Evolutionary conservation across 2,113 vertebrate genomes (phyloP).

Genomic region (Cyphomyrus plagiostoma): DNA sequence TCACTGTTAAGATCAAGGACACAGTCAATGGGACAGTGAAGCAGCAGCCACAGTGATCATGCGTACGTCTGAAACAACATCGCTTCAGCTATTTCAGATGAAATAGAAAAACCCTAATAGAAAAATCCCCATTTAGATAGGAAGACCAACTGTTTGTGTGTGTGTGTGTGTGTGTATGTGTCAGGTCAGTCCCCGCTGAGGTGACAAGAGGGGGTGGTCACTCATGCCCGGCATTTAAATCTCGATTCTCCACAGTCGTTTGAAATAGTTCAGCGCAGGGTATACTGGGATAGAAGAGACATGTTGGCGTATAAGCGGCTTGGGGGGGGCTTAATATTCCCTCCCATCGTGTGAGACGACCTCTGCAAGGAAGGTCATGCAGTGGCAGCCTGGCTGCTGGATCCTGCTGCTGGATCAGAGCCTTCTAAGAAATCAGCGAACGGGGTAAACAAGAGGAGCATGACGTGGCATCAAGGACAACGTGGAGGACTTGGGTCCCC

Average conservation of each 20-base stretch:
- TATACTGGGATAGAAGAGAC: neutral
- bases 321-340: conserved; percentile 15
- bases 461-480: neutral
- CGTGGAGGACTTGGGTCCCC: neutral
- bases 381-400: neutral
- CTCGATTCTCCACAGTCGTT: neutral
- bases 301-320: neutral
- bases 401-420: neutral
- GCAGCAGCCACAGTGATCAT: neutral
- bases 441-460: neutral
- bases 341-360: neutral
- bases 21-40: neutral
- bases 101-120: too few species aligned
- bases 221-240: neutral
- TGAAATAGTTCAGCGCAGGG: neutral
- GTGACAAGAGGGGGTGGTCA: neutral
- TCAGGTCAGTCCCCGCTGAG: neutral
- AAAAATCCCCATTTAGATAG: too few species aligned
- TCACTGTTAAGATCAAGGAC: neutral
- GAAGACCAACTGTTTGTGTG: too few species aligned
- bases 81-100: neutral
- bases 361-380: conserved; percentile 2
- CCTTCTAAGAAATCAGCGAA: conserved; percentile 2
- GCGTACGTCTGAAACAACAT: neutral
- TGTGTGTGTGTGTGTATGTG: neutral